phyloP scores from a whole-genome alignment of 2,888 invertebrate species.

The Drosophila histrio region DNA sequence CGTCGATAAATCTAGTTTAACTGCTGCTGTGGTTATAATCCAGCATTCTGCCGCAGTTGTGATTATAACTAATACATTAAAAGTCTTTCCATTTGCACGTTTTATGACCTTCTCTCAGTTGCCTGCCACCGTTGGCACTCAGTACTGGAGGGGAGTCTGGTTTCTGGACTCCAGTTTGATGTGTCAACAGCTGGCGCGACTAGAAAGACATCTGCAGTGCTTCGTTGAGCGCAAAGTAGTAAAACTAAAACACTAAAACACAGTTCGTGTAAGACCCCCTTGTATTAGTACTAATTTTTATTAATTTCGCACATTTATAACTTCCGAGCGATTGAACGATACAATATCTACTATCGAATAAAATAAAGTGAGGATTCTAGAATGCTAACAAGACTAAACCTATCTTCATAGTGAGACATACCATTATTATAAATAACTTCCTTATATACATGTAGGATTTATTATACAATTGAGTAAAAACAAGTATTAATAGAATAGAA shows the following conservation, averaged over 20 bases:
- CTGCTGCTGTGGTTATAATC: slow-evolving; percentile 4
- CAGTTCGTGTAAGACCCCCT: background rate
- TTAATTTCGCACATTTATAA: slow-evolving; percentile 76
- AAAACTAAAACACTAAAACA: slow-evolving; percentile 55
- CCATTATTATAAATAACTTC: too few species aligned
- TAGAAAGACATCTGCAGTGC: slow-evolving; percentile 13
- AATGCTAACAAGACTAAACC: background rate
- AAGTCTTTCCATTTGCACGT: slow-evolving; percentile 63
- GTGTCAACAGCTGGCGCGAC: slow-evolving; percentile 61
- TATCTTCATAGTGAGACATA: background rate
- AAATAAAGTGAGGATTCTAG: background rate
- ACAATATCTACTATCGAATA: background rate
- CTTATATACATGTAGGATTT: too few species aligned
- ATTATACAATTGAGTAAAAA: too few species aligned
- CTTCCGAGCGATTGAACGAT: slow-evolving; percentile 60
- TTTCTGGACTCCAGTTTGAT: background rate
- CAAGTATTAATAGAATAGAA: too few species aligned
- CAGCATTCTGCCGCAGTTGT: background rate
- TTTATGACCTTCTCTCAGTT: slow-evolving; percentile 54
- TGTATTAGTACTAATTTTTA: slow-evolving; percentile 64
- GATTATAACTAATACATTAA: slow-evolving; percentile 71
- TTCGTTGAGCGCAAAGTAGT: slow-evolving; percentile 39
- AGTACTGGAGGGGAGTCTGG: background rate
- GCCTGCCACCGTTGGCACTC: background rate
- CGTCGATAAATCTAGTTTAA: slow-evolving; percentile 27